These are phyloP conservation scores for Syndactyla subalaris DNA, from an alignment of 2,797 vertebrate species.

Conservation along the genomic window DNA sequence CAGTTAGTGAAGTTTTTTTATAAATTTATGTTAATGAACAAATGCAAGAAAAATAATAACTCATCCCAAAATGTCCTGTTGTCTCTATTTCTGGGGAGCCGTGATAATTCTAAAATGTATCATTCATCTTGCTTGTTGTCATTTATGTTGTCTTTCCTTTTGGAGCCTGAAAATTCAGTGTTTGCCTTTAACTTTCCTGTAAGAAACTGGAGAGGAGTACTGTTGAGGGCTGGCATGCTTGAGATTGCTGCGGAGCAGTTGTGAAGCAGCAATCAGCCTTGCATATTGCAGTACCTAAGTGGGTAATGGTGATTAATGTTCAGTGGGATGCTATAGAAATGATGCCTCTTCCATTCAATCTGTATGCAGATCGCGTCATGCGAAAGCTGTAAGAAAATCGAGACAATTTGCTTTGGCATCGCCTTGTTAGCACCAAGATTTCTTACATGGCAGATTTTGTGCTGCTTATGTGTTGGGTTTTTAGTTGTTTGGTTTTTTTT, in stretches of 20 bases:
- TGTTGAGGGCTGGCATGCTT: rapidly evolving
- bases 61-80: background rate
- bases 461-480: background rate
- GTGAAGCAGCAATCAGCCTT: background rate
- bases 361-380: background rate
- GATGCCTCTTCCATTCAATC: background rate
- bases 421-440: background rate
- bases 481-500: background rate
- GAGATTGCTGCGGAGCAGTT: background rate
- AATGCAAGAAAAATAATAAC: background rate
- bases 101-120: background rate
- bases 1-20: background rate
- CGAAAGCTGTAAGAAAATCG: background rate
- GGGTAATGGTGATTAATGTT: conserved; percentile 54
- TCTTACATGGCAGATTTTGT: background rate
- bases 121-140: background rate
- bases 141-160: background rate
- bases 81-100: background rate
- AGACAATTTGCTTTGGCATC: background rate
- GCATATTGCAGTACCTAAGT: conserved; percentile 27
- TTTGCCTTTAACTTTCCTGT: background rate
- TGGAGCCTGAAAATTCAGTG: background rate
- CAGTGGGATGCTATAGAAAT: background rate
- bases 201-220: background rate
- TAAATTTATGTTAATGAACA: background rate